Evolutionary conservation across 2,797 vertebrate genomes (phyloP).

Genomic region (Labeo calbasu): DNA sequence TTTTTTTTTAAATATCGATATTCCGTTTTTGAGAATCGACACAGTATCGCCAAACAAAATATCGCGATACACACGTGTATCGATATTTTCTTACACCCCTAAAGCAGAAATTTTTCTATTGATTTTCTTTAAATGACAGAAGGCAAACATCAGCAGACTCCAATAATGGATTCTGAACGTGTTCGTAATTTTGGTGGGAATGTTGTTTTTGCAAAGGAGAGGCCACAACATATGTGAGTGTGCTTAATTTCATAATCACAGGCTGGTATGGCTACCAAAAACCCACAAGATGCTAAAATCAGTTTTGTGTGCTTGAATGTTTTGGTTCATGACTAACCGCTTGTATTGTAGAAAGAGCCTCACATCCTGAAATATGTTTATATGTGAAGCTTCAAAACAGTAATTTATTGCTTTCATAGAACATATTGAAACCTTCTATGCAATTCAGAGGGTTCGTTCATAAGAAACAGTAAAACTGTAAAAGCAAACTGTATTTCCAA

Average conservation of each 20-base stretch:
- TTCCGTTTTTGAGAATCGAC: too few species aligned
- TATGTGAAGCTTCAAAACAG: conserved; percentile 29
- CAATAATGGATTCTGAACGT: neutral
- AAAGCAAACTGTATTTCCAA: conserved; percentile 11
- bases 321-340: neutral
- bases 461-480: neutral
- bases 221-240: conserved; percentile 2
- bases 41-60: too few species aligned
- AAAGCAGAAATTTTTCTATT: neutral
- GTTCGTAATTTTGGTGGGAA: neutral
- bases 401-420: conserved; percentile 22
- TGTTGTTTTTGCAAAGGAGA: conserved; percentile 24
- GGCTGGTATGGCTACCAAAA: conserved; percentile 5
- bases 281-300: conserved; percentile 26
- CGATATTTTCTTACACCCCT: too few species aligned
- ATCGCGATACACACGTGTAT: too few species aligned
- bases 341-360: neutral
- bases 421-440: neutral
- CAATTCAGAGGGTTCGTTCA: neutral
- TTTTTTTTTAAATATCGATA: too few species aligned
- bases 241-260: conserved; percentile 5
- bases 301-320: conserved; percentile 1
- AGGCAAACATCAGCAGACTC: neutral
- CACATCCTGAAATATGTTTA: neutral
- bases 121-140: neutral